Evolutionary conservation across 35 echinoderm and acorn worm genomes (phyloP).

Genomic region (Lytechinus variegatus): DNA sequence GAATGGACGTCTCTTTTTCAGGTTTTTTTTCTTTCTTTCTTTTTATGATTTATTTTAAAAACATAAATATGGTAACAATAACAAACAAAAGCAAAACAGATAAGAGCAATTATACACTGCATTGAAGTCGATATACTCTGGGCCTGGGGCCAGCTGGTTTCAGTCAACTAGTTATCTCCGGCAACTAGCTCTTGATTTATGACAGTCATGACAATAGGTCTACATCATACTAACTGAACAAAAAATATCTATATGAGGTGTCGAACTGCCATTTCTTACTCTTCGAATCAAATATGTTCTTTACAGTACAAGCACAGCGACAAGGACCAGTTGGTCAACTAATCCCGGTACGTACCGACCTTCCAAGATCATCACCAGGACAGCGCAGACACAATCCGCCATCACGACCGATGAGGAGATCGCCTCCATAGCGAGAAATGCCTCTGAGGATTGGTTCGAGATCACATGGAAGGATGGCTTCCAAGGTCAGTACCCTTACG

Average conservation of each 20-base stretch:
- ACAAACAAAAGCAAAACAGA: too few species aligned
- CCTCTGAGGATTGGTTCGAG: constrained; percentile 34
- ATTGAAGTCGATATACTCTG: too few species aligned
- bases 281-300: neutral
- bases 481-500: constrained; percentile 70
- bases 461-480: constrained; percentile 66
- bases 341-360: neutral
- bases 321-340: neutral
- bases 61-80: too few species aligned
- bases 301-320: neutral
- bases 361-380: neutral
- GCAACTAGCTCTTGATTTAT: too few species aligned
- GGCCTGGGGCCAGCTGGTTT: too few species aligned
- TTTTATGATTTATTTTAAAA: too few species aligned
- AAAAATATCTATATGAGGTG: too few species aligned
- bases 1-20: neutral
- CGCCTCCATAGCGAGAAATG: neutral
- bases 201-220: too few species aligned
- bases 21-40: neutral
- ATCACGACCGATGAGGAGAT: neutral
- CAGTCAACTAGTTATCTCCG: too few species aligned
- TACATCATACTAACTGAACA: too few species aligned
- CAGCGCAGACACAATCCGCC: neutral
- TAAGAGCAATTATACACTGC: too few species aligned
- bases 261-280: too few species aligned